Conservation (phyloP, 2,888 invertebrate species). For the Hipparchia semele region DNA sequence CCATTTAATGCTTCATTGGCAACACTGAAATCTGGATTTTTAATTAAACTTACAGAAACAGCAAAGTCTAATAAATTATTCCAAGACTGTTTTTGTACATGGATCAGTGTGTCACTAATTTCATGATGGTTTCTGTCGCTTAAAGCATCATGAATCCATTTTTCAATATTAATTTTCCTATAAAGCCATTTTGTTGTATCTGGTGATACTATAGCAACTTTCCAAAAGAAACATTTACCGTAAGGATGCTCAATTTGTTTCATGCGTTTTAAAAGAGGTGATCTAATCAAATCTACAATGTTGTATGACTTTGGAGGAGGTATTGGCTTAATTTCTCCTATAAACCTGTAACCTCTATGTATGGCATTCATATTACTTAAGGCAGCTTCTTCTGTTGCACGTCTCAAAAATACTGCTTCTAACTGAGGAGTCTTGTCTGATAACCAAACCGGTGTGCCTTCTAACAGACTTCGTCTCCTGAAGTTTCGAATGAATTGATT, state of each 20-base stretch:
- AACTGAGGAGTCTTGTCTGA: conserved; percentile 62
- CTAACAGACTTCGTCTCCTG: conserved; percentile 64
- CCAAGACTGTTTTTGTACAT: conserved; percentile 73
- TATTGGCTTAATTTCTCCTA: conserved; percentile 59
- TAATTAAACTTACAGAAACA: conserved; percentile 68
- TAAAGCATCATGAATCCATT: conserved; percentile 75
- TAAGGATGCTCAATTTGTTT: conserved; percentile 73
- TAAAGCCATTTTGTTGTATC: conserved; percentile 69
- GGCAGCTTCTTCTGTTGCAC: conserved; percentile 59
- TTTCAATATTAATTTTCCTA: conserved; percentile 71
- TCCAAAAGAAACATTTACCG: conserved; percentile 82
- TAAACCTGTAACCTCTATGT: conserved; percentile 70
- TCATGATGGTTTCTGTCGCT: conserved; percentile 65
- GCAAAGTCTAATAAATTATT: conserved; percentile 76
- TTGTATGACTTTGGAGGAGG: conserved; percentile 65
- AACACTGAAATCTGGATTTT: conserved; percentile 47
- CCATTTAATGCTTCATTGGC: conserved; percentile 68
- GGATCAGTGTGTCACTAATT: conserved; percentile 62
- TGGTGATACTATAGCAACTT: conserved; percentile 84
- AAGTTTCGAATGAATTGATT: conserved; percentile 60
- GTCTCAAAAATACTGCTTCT: conserved; percentile 60
- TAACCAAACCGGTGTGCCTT: conserved; percentile 76
- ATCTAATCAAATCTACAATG: conserved; percentile 74
- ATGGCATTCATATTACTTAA: conserved; percentile 70
- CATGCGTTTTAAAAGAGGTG: conserved; percentile 71